Evolutionary conservation across 2,888 invertebrate species (phyloP), one percentile per base, ranked within the genome.

Genomic region (Calliopum simillimum): DNA sequence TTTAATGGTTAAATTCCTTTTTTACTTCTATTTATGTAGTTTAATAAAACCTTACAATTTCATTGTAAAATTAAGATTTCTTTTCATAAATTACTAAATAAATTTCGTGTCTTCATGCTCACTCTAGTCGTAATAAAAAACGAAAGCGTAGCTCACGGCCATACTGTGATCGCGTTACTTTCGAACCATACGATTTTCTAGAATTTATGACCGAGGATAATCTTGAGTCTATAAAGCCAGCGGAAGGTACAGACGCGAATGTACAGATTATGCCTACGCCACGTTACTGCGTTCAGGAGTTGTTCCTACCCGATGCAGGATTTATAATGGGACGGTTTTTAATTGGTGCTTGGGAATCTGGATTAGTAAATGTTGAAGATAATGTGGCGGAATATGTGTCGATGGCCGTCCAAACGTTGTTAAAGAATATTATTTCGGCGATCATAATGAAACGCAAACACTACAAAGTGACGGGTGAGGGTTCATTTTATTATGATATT

Each of bases 341-440:
- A 85, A 89, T 97, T 12, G 92, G 93, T 4, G 95, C 96, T 6
- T 97, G 96, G 96, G 96, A 97, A 80, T 90, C 91, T 62, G 96
- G 95, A 0, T 88, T 97, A 53, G 92, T 95, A 76, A 94, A 94
- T 8, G 94, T 94, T 4, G 94, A 95, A 73, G 94, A 95, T 79
- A 91, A 89, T 74, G 94, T 95, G 4, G 93, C 95, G 0, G 93
- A 94, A 73, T 88, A 94, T n/a, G 89, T 97, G 62, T 92, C 94
- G 49, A 90, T 91, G 56, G 94, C 95, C 2, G 92, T 95, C 1
- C 92, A 93, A 85, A 89, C 90, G 73, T 93, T 95, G 79, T 88
- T 97, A 1, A 96, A 96, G 82, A 94, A 94, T 81, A 89, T 97
- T 12, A 87, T 97, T 2, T 91, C 92, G 2, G 90, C 93, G 0